phyloP scores from a whole-genome alignment of 2,113 vertebrate genomes.

The Morphnarchus princeps region DNA sequence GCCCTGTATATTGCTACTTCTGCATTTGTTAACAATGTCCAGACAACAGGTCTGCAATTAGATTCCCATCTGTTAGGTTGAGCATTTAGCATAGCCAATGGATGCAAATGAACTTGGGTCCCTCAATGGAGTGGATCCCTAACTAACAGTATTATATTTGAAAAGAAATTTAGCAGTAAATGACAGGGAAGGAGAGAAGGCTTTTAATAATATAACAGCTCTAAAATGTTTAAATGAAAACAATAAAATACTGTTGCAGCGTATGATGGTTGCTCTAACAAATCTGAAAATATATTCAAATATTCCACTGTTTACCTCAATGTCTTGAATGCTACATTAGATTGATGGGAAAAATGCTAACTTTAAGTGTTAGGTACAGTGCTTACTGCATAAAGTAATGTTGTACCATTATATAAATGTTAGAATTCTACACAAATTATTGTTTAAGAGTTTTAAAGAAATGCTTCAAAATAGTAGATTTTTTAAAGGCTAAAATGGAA shows the following conservation, averaged over 20 bases:
- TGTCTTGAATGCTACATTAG: neutral
- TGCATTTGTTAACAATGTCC: constrained; percentile 78
- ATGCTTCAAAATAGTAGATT: neutral
- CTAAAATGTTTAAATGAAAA: neutral
- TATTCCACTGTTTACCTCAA: neutral
- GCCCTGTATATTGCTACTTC: constrained; percentile 71
- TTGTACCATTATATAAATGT: neutral
- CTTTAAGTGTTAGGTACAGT: neutral
- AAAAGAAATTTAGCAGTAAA: constrained; percentile 6
- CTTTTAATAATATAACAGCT: neutral
- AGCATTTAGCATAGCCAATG: constrained; percentile 59
- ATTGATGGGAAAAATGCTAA: neutral
- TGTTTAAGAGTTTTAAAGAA: neutral
- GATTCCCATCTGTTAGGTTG: constrained; percentile 74
- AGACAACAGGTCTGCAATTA: constrained; percentile 80
- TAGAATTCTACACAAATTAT: neutral
- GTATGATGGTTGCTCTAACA: neutral
- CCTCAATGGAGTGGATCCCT: constrained; percentile 39
- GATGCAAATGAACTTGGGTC: constrained; percentile 62
- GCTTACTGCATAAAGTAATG: neutral
- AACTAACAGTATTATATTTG: neutral
- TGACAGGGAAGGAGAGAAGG: neutral
- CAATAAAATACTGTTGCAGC: neutral
- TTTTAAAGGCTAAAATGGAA: neutral
- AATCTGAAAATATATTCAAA: neutral